Percentiles rank a stretch among this genome's conserved stretches.
These are phyloP conservation scores for Trachops cirrhosus DNA, from an alignment of 2,797 vertebrate genomes.

Conservation along the genomic window DNA sequence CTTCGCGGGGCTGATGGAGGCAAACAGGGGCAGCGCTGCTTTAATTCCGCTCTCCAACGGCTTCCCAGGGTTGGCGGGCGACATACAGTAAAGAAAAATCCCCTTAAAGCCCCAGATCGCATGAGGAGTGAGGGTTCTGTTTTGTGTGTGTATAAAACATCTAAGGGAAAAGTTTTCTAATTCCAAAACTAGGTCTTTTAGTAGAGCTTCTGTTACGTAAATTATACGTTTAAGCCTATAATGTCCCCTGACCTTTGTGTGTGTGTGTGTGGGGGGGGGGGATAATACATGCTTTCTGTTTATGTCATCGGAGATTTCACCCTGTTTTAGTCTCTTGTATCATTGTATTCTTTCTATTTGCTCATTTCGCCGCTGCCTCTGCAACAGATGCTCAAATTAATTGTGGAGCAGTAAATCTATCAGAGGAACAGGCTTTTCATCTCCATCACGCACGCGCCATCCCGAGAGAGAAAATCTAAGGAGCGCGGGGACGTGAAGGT, in stretches of 20 bases:
- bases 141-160: not conserved
- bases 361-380: not conserved
- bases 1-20: not conserved
- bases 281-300: not conserved
- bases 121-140: not conserved
- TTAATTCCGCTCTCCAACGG: not conserved
- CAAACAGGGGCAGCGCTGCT: rapidly evolving
- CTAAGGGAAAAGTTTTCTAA: not conserved
- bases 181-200: not conserved
- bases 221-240: not conserved
- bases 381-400: not conserved
- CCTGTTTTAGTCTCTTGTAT: not conserved
- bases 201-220: not conserved
- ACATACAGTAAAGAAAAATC: too few species aligned
- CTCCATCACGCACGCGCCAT: not conserved
- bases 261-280: too few species aligned
- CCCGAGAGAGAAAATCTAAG: not conserved
- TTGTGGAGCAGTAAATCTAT: not conserved
- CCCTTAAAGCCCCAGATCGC: not conserved
- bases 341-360: not conserved
- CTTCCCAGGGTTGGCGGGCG: not conserved
- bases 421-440: not conserved
- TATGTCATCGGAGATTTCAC: not conserved
- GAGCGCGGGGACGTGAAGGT: not conserved
- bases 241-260: not conserved